Conservation (phyloP, 2,888 invertebrate species). For the Cataglyphis cursor region DNA sequence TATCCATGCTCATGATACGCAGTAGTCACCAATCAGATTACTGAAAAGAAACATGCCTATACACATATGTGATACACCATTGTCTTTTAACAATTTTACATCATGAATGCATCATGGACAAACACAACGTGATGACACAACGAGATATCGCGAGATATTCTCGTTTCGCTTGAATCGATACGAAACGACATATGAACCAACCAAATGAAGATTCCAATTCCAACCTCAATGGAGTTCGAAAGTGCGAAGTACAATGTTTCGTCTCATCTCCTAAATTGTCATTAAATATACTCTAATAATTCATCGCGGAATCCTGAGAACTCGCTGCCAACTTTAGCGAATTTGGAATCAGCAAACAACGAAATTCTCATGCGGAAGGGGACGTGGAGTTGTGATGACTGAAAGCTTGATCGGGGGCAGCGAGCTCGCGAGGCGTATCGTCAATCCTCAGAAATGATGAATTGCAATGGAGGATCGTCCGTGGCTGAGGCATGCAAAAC, state of each 20-base stretch:
- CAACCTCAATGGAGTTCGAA: slow-evolving; percentile 66
- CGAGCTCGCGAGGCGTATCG: slow-evolving; percentile 71
- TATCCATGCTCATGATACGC: neutral
- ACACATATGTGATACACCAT: neutral
- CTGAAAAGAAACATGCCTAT: too few species aligned
- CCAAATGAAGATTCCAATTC: slow-evolving; percentile 58
- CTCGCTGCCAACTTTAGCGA: neutral
- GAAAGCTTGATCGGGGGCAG: slow-evolving; percentile 60
- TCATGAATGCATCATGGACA: neutral
- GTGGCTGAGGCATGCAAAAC: slow-evolving; percentile 74
- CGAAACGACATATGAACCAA: slow-evolving; percentile 47
- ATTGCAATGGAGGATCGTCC: slow-evolving; percentile 84
- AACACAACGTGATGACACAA: slow-evolving; percentile 7
- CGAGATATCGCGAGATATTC: slow-evolving; percentile 64
- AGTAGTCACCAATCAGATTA: neutral
- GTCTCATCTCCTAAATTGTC: slow-evolving; percentile 24
- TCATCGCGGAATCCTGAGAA: neutral
- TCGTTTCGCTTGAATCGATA: slow-evolving; percentile 63
- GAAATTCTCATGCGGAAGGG: slow-evolving; percentile 65
- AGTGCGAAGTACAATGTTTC: slow-evolving; percentile 63
- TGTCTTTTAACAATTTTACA: neutral
- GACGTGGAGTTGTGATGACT: slow-evolving; percentile 81
- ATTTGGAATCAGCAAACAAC: slow-evolving; percentile 14
- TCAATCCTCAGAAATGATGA: slow-evolving; percentile 81
- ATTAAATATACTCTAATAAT: slow-evolving; percentile 1